Evolutionary conservation across 2,113 vertebrate genomes (phyloP).

Genomic region (Sprattus sprattus): DNA sequence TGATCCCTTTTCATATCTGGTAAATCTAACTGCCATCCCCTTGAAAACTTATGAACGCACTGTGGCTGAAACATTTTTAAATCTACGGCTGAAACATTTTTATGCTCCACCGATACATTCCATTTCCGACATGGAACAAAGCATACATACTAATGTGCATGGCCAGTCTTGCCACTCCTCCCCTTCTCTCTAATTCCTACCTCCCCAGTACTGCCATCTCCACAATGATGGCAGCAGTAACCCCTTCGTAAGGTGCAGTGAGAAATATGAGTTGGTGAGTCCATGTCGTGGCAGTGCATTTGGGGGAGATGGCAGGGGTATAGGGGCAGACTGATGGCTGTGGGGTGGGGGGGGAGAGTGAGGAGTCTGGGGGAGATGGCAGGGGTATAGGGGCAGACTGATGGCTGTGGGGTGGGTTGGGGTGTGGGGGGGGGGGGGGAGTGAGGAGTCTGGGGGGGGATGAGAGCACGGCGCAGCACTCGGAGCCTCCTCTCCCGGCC

Average conservation of each 20-base stretch:
- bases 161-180: not conserved
- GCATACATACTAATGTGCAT: not conserved
- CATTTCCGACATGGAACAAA: not conserved
- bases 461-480: not conserved
- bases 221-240: not conserved
- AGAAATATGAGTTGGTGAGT: not conserved
- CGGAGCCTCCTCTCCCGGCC: constrained; percentile 49
- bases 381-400: not conserved
- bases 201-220: not conserved
- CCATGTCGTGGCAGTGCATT: too few species aligned
- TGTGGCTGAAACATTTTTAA: not conserved
- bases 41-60: not conserved
- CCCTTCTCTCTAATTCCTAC: not conserved
- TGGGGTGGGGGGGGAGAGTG: not conserved
- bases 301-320: too few species aligned
- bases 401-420: not conserved
- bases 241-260: not conserved
- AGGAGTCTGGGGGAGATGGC: not conserved
- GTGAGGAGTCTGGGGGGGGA: not conserved
- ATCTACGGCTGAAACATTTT: not conserved
- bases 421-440: too few species aligned
- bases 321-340: not conserved
- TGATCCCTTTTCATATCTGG: not conserved
- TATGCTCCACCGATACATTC: not conserved
- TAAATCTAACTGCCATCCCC: not conserved